Percentiles rank a stretch among this genome's conserved stretches.
phyloP scores from a whole-genome alignment of 2,113 vertebrate species.

The Bubo scandiacus region DNA sequence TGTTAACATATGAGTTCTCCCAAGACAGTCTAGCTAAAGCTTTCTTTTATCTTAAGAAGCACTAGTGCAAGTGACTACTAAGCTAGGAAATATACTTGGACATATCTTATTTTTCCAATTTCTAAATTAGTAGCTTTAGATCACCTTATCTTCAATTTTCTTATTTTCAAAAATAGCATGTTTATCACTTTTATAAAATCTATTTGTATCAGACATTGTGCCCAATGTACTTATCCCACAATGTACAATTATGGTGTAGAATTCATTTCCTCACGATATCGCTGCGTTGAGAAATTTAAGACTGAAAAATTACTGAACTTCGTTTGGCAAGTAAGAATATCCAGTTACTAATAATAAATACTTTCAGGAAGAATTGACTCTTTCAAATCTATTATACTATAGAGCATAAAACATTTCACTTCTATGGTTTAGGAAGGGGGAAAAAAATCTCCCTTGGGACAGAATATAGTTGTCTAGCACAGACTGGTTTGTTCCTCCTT shows the following conservation, averaged over 20 bases:
- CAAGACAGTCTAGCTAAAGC: background rate
- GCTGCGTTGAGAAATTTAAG: background rate
- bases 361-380: background rate
- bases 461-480: background rate
- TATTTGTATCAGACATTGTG: background rate
- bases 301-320: background rate
- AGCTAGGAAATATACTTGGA: background rate
- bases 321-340: conserved; percentile 4
- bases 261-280: background rate
- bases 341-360: background rate
- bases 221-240: background rate
- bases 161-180: background rate
- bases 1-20: background rate
- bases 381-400: background rate
- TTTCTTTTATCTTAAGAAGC: conserved; percentile 8
- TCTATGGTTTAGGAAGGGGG: background rate
- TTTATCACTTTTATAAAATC: conserved; percentile 1
- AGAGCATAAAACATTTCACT: conserved; percentile 16
- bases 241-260: background rate
- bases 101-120: background rate
- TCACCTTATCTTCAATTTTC: background rate
- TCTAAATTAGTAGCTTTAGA: conserved; percentile 2
- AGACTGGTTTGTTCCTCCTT: background rate
- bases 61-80: conserved; percentile 19
- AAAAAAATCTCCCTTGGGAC: background rate